phyloP scores from a whole-genome alignment of 2,888 invertebrate genomes.

The Mellilla xanthometata region DNA sequence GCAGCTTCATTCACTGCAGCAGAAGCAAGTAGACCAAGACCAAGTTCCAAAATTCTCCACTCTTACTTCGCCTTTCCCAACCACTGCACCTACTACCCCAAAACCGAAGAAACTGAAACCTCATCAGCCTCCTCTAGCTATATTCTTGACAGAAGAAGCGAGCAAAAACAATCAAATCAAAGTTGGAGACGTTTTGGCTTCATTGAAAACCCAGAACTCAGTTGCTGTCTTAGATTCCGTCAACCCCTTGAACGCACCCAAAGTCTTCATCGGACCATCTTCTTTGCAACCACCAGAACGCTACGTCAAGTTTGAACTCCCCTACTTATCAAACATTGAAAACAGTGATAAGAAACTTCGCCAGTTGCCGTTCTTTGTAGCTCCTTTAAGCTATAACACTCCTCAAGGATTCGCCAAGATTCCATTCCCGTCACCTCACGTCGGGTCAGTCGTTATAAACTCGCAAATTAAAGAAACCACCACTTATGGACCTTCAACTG shows the following conservation, averaged over 20 bases:
- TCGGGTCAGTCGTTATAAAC: slow-evolving; percentile 92
- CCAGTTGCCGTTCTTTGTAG: slow-evolving; percentile 92
- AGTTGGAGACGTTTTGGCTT: slow-evolving; percentile 87
- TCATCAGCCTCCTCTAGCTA: slow-evolving; percentile 92
- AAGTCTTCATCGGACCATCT: slow-evolving; percentile 92
- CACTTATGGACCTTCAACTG: slow-evolving; percentile 36
- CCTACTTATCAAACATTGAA: slow-evolving; percentile 90
- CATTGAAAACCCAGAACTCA: slow-evolving; percentile 86
- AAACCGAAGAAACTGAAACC: slow-evolving; percentile 85
- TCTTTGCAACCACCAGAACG: slow-evolving; percentile 87
- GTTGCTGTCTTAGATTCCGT: slow-evolving; percentile 91
- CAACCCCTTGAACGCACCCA: slow-evolving; percentile 85
- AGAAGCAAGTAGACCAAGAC: slow-evolving; percentile 53
- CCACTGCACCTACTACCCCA: slow-evolving; percentile 66
- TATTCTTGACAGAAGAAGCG: slow-evolving; percentile 85
- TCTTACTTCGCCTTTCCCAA: slow-evolving; percentile 60
- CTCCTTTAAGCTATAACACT: slow-evolving; percentile 92
- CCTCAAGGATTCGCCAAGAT: slow-evolving; percentile 93
- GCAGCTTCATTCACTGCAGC: slow-evolving; percentile 26
- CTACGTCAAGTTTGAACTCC: slow-evolving; percentile 91
- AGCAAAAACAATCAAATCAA: slow-evolving; percentile 77
- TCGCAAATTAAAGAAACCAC: slow-evolving; percentile 64
- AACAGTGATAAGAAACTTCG: slow-evolving; percentile 87
- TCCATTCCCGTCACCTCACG: slow-evolving; percentile 92
- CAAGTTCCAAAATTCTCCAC: slow-evolving; percentile 68